Percentiles rank a stretch among this genome's conserved stretches.
Evolutionary conservation across 2,113 vertebrate species (phyloP).

Genomic region (Hipposideros armiger): DNA sequence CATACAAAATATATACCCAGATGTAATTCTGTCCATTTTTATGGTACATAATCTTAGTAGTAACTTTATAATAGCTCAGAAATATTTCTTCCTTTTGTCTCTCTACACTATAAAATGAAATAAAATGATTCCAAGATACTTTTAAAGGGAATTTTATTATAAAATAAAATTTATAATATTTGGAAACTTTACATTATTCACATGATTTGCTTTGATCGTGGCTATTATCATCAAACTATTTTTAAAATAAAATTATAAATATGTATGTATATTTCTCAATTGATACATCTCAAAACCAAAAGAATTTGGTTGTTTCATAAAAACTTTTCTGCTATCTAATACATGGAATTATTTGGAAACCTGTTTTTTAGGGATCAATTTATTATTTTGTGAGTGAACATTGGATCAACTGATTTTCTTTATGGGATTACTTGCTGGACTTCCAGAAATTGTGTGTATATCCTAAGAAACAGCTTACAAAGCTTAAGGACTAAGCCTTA

Average conservation of each 20-base stretch:
- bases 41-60: neutral
- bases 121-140: neutral
- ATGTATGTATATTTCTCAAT: neutral
- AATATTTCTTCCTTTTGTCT: neutral
- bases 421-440: neutral
- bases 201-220: neutral
- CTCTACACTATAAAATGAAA: slow-evolving; percentile 11
- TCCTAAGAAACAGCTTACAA: neutral
- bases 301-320: neutral
- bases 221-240: neutral
- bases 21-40: slow-evolving; percentile 26
- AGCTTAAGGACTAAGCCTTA: neutral
- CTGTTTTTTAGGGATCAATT: neutral
- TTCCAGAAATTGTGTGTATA: neutral
- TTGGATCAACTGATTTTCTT: neutral
- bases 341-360: neutral
- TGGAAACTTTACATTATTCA: neutral
- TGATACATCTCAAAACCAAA: neutral
- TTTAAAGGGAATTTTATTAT: neutral
- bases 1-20: slow-evolving; percentile 35
- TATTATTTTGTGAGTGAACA: slow-evolving; percentile 1
- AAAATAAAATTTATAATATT: neutral
- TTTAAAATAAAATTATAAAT: neutral
- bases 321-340: neutral
- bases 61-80: neutral